phyloP scores from a whole-genome alignment of 2,113 vertebrate species.

The Odocoileus virginianus region DNA sequence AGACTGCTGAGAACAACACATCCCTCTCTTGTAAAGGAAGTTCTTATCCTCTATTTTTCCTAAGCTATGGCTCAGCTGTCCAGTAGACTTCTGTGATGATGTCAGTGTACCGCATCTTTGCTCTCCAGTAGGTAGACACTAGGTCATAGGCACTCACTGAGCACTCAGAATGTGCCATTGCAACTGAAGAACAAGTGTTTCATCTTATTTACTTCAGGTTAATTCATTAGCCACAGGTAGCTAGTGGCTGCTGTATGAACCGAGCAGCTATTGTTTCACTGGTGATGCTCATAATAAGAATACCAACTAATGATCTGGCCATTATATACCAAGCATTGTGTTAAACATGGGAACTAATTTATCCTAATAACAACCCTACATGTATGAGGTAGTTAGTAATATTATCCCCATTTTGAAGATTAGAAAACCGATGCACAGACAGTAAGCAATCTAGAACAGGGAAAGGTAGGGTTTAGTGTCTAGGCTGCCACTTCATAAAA shows the following conservation, averaged over 20 bases:
- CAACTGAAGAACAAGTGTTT: not conserved
- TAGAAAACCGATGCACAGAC: not conserved
- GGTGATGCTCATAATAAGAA: not conserved
- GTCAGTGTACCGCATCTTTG: rapidly evolving
- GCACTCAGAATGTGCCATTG: not conserved
- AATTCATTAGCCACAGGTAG: not conserved
- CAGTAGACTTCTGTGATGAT: not conserved
- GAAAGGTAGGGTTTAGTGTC: not conserved
- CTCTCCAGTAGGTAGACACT: not conserved
- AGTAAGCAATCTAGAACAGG: not conserved
- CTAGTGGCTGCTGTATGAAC: not conserved
- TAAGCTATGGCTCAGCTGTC: not conserved
- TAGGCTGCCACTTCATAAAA: not conserved
- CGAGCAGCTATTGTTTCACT: not conserved
- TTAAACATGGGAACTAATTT: not conserved
- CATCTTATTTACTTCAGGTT: not conserved
- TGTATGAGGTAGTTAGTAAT: not conserved
- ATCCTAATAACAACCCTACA: not conserved
- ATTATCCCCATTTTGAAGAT: not conserved
- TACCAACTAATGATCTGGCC: not conserved
- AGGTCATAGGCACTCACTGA: not conserved
- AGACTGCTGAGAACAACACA: not conserved
- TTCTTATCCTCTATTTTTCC: not conserved
- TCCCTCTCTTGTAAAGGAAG: not conserved
- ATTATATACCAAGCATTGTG: not conserved